Conservation (phyloP, 2,888 invertebrate species). For the Eupeodes latifasciatus region DNA sequence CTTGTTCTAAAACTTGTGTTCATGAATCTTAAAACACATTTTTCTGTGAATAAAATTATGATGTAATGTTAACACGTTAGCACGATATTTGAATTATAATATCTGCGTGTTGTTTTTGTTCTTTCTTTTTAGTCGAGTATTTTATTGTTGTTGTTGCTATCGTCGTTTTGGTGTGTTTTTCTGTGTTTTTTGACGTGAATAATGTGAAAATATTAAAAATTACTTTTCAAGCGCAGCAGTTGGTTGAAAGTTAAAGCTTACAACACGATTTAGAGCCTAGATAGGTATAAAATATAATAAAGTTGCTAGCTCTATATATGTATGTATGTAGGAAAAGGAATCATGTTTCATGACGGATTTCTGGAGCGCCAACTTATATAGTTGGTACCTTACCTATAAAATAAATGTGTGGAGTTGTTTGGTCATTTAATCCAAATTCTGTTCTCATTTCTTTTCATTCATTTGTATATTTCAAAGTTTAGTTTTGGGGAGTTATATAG, state of each 20-base stretch:
- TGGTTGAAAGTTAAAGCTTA: constrained; percentile 27
- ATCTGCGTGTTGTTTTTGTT: constrained; percentile 66
- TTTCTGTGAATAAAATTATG: constrained; percentile 70
- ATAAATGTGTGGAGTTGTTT: constrained; percentile 46
- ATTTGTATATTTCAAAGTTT: constrained; percentile 26
- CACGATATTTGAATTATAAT: constrained; percentile 77
- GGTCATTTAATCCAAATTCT: constrained; percentile 42
- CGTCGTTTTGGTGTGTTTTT: constrained; percentile 23
- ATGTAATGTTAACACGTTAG: constrained; percentile 78
- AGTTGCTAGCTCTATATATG: too few relatives aligned
- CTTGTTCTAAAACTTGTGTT: constrained; percentile 46
- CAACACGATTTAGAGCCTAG: neutral
- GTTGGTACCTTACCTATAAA: neutral
- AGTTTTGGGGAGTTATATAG: neutral
- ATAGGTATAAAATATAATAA: too few relatives aligned
- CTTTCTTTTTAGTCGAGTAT: constrained; percentile 34
- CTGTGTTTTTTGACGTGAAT: constrained; percentile 59
- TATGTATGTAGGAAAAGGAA: neutral
- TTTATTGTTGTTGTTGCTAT: constrained; percentile 53
- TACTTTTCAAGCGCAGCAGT: constrained; percentile 71
- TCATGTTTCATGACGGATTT: constrained; percentile 53
- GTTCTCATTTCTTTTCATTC: constrained; percentile 13
- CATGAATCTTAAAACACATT: constrained; percentile 36
- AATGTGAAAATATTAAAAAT: constrained; percentile 75
- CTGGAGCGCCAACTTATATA: constrained; percentile 11